Conservation (phyloP, 2,797 vertebrate genomes). For the Brachymystax lenok region DNA sequence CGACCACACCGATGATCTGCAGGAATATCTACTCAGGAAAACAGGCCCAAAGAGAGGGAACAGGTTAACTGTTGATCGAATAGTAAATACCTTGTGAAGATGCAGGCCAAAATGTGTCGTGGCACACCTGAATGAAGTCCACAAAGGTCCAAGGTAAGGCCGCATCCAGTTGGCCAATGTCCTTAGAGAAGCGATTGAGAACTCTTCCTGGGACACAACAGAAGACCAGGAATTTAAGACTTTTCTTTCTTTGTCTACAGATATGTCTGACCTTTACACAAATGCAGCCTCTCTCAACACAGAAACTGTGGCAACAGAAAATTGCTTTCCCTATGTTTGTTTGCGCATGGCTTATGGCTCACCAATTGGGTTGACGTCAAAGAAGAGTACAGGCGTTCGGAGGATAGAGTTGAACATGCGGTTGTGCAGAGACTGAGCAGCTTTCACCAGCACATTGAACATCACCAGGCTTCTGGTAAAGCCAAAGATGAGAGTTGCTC, state of each 20-base stretch:
- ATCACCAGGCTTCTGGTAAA: slow-evolving; percentile 79
- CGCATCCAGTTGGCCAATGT: slow-evolving; percentile 88
- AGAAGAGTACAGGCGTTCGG: slow-evolving; percentile 70
- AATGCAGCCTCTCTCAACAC: too few relatives aligned
- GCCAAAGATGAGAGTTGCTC: slow-evolving; percentile 81
- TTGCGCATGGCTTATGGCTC: slow-evolving; percentile 24
- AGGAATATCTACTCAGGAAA: slow-evolving; percentile 75
- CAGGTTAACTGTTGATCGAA: neutral
- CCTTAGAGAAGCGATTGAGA: slow-evolving; percentile 89
- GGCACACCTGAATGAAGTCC: slow-evolving; percentile 86
- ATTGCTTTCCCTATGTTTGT: neutral
- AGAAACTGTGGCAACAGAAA: neutral
- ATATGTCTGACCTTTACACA: too few relatives aligned
- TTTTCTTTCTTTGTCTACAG: neutral
- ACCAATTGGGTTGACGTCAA: slow-evolving; percentile 79
- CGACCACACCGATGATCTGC: slow-evolving; percentile 84
- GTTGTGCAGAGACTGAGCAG: slow-evolving; percentile 83
- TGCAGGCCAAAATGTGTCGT: neutral
- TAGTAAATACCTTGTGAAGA: too few relatives aligned
- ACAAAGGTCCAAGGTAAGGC: slow-evolving; percentile 83
- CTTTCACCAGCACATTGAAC: slow-evolving; percentile 84
- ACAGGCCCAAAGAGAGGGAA: neutral
- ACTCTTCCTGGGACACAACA: slow-evolving; percentile 58
- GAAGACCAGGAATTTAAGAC: neutral
- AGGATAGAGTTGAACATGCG: slow-evolving; percentile 75